Conservation (phyloP, 1,140 invertebrate species). For the Tenebrio molitor region DNA sequence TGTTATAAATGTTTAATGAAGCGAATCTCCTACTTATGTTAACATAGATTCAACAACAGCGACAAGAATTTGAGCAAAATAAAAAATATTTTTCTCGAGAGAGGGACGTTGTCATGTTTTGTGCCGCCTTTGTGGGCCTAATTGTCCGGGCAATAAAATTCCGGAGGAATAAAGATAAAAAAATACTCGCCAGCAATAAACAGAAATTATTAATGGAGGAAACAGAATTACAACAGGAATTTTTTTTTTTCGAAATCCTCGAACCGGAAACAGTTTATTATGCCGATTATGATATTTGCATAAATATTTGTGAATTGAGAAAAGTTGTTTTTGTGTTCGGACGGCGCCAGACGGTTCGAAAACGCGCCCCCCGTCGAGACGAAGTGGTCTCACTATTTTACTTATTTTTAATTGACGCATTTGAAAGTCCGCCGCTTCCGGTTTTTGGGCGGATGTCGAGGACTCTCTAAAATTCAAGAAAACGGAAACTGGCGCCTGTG, state of each 20-base stretch:
- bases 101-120: no score
- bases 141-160: not conserved
- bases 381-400: conserved; percentile 1
- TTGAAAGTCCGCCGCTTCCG: conserved; percentile 27
- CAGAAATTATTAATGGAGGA: conserved; percentile 23
- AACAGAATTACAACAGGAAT: conserved; percentile 14
- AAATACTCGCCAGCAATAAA: conserved; percentile 27
- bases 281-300: conserved; percentile 40
- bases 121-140: not conserved
- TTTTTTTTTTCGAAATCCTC: conserved; percentile 29
- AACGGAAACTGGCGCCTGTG: conserved; percentile 9
- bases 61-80: no score
- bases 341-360: conserved; percentile 42
- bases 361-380: conserved; percentile 22
- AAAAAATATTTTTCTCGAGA: not conserved
- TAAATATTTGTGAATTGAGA: conserved; percentile 37
- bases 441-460: not conserved
- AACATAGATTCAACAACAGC: not conserved
- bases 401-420: conserved; percentile 14
- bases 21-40: conserved; percentile 11
- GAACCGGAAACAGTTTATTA: conserved; percentile 43
- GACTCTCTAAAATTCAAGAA: not conserved
- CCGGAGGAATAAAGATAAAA: conserved; percentile 2
- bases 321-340: conserved; percentile 3
- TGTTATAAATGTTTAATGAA: conserved; percentile 16